A percentile compares a stretch with the other conserved stretches of the same genome.
These are phyloP conservation scores for Drepanosiphum platanoidis DNA, from an alignment of 2,888 invertebrate species.

Conservation along the genomic window DNA sequence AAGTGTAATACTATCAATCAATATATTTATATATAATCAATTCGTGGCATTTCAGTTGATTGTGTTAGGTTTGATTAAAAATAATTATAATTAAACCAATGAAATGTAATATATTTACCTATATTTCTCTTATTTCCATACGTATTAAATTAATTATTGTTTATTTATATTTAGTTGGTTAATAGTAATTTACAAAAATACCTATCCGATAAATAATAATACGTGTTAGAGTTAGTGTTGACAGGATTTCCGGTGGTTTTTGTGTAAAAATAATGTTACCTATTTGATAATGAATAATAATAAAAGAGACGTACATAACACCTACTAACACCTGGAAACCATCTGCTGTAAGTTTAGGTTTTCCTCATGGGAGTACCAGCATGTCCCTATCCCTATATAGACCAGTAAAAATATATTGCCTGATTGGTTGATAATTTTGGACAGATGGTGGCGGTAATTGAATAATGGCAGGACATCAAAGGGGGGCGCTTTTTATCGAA, in stretches of 20 bases:
- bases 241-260: constrained; percentile 47
- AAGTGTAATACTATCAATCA: too few species aligned
- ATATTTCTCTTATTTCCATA: too few species aligned
- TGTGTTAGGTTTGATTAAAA: too few species aligned
- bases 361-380: constrained; percentile 30
- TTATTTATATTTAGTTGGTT: too few species aligned
- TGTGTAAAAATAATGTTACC: constrained; percentile 5
- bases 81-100: too few species aligned
- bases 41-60: too few species aligned
- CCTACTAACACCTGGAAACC: constrained; percentile 54
- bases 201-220: background rate
- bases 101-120: too few species aligned
- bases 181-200: too few species aligned
- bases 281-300: constrained; percentile 27
- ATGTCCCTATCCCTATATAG: constrained; percentile 4
- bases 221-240: constrained; percentile 7
- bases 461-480: constrained; percentile 40
- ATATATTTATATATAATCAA: too few species aligned
- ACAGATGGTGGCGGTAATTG: constrained; percentile 59
- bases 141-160: too few species aligned
- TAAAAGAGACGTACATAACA: background rate
- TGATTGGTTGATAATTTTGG: constrained; percentile 51
- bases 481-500: constrained; percentile 26
- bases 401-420: constrained; percentile 26
- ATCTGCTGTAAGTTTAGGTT: constrained; percentile 55